A percentile compares a stretch with the other conserved stretches of the same genome.
These are phyloP conservation scores for Dascillus cervinus DNA, from an alignment of 2,888 invertebrate genomes.

Conservation along the genomic window DNA sequence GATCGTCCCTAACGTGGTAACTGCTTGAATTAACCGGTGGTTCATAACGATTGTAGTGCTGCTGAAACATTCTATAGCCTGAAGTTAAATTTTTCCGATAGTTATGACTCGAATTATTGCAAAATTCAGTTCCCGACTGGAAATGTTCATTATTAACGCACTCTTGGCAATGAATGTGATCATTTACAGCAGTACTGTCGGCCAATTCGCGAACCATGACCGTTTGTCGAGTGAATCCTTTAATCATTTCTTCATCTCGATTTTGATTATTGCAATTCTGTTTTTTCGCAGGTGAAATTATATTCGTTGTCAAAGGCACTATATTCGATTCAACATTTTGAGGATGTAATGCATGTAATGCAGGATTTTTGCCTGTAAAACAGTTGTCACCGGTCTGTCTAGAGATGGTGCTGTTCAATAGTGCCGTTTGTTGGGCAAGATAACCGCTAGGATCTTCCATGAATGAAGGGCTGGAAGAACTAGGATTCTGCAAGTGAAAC, in stretches of 20 bases:
- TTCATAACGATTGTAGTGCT: slow-evolving; percentile 38
- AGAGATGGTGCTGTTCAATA: slow-evolving; percentile 76
- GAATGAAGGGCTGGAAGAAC: slow-evolving; percentile 61
- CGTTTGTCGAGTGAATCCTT: slow-evolving; percentile 23
- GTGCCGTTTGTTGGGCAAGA: slow-evolving; percentile 81
- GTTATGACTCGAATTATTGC: slow-evolving; percentile 39
- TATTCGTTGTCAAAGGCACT: slow-evolving; percentile 41
- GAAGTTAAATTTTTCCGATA: slow-evolving; percentile 34
- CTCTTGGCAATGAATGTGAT: slow-evolving; percentile 48
- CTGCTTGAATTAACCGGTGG: slow-evolving; percentile 51
- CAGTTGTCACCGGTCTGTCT: slow-evolving; percentile 47
- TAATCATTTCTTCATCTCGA: slow-evolving; percentile 26
- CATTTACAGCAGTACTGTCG: slow-evolving; percentile 30
- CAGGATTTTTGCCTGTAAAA: slow-evolving; percentile 33
- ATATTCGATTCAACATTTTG: slow-evolving; percentile 33
- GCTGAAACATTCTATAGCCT: slow-evolving; percentile 22
- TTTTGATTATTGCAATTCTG: slow-evolving; percentile 23
- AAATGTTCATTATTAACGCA: slow-evolving; percentile 45
- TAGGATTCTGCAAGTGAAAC: slow-evolving; percentile 29
- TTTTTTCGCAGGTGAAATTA: slow-evolving; percentile 30
- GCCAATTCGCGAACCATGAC: slow-evolving; percentile 24
- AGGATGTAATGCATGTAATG: slow-evolving; percentile 26
- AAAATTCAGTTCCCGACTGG: too few species aligned
- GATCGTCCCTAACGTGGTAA: slow-evolving; percentile 50
- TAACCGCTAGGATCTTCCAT: slow-evolving; percentile 89